Evolutionary conservation across 2,113 vertebrate genomes (phyloP).

Genomic region (Neotoma lepida): DNA sequence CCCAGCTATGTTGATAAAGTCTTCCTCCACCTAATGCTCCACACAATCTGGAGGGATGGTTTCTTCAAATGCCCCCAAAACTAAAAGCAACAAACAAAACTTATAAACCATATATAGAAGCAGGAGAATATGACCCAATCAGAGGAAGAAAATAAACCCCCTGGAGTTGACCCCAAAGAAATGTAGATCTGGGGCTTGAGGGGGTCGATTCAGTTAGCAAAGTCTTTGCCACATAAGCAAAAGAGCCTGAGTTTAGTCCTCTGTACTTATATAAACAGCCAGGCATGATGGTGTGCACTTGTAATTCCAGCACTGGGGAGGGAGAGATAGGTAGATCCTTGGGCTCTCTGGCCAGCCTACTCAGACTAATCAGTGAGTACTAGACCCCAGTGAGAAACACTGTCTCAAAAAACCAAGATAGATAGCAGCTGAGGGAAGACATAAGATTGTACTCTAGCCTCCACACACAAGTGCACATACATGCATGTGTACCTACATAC

Average conservation of each 20-base stretch:
- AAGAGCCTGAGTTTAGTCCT: not conserved
- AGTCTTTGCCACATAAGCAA: not conserved
- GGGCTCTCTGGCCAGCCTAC: not conserved
- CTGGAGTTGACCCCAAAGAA: not conserved
- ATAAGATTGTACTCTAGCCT: no score
- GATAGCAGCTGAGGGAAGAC: not conserved
- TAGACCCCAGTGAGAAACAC: not conserved
- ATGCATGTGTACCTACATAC: no score
- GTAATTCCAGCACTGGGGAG: not conserved
- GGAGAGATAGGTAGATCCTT: not conserved
- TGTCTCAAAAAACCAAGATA: not conserved
- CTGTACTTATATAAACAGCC: not conserved
- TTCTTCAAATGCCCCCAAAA: not conserved
- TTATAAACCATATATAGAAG: not conserved
- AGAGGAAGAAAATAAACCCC: conserved; percentile 6
- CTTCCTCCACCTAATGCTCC: not conserved
- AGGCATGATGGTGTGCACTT: not conserved
- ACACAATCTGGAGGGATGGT: not conserved
- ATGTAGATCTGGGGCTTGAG: not conserved
- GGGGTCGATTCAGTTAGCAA: not conserved
- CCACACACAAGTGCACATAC: not conserved
- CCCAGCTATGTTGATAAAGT: not conserved
- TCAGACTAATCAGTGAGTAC: not conserved
- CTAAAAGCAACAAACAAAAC: not conserved
- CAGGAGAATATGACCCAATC: not conserved